Conservation (phyloP, 2,888 invertebrate genomes). For the Drosophila demipolita region DNA sequence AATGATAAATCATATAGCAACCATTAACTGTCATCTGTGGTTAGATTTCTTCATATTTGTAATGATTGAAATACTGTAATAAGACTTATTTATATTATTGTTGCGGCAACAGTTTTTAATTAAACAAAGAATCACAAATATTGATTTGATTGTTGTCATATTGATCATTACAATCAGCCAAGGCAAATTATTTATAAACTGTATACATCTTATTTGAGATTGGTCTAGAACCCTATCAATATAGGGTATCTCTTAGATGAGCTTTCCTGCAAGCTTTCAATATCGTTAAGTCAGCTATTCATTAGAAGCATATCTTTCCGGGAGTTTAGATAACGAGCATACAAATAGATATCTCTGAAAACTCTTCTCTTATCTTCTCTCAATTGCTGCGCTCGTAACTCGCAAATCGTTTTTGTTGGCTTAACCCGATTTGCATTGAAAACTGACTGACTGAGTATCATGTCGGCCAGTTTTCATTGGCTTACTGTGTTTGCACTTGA, state of each 20-base stretch:
- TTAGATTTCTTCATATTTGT: neutral
- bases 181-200: neutral
- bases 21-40: neutral
- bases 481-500: conserved; percentile 44
- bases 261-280: no score
- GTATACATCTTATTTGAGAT: neutral
- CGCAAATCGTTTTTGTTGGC: conserved; percentile 15
- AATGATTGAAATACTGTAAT: neutral
- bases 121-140: neutral
- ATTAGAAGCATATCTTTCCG: neutral
- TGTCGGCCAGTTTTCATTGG: conserved; percentile 2
- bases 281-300: neutral
- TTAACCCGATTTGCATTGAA: conserved; percentile 22
- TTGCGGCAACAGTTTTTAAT: neutral
- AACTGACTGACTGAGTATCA: conserved; percentile 2
- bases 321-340: conserved; percentile 8
- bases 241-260: neutral
- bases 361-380: conserved; percentile 36
- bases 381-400: neutral
- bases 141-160: neutral
- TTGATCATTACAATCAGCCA: neutral
- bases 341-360: neutral
- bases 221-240: neutral
- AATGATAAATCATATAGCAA: neutral
- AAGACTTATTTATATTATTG: neutral